Percentiles rank a stretch among this genome's conserved stretches.
Conservation (phyloP, 2,888 invertebrate species). For the Erebia aethiops region DNA sequence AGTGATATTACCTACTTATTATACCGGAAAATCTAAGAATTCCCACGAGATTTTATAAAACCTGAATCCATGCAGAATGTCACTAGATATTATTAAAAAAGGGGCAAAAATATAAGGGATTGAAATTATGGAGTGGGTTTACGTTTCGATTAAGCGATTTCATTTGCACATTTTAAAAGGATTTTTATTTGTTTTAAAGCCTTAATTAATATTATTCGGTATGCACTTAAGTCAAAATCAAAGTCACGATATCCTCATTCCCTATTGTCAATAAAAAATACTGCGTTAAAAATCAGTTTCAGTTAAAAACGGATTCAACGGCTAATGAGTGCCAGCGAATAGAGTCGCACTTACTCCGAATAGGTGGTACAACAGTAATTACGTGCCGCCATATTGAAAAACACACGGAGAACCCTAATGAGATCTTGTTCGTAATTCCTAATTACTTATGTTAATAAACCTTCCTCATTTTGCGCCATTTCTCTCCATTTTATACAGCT, state of each 20-base stretch:
- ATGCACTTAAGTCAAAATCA: too few species aligned
- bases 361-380: not conserved
- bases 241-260: not conserved
- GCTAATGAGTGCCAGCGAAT: not conserved
- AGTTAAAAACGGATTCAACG: not conserved
- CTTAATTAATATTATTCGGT: too few species aligned
- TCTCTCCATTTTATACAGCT: slow-evolving; percentile 5
- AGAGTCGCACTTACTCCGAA: not conserved
- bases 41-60: too few species aligned
- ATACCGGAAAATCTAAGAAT: too few species aligned
- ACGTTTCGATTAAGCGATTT: too few species aligned
- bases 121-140: too few species aligned
- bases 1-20: too few species aligned
- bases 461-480: slow-evolving; percentile 3
- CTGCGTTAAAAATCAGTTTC: not conserved
- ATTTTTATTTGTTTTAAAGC: too few species aligned
- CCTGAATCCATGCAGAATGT: too few species aligned
- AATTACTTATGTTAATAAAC: slow-evolving; percentile 19
- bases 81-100: too few species aligned
- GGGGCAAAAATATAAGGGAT: too few species aligned
- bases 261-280: not conserved
- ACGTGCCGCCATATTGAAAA: slow-evolving; percentile 5
- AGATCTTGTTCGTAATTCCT: slow-evolving; percentile 16
- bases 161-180: too few species aligned
- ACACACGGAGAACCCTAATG: slow-evolving; percentile 9